Evolutionary conservation across 2,797 vertebrate genomes (phyloP).

Genomic region (Carapus acus): DNA sequence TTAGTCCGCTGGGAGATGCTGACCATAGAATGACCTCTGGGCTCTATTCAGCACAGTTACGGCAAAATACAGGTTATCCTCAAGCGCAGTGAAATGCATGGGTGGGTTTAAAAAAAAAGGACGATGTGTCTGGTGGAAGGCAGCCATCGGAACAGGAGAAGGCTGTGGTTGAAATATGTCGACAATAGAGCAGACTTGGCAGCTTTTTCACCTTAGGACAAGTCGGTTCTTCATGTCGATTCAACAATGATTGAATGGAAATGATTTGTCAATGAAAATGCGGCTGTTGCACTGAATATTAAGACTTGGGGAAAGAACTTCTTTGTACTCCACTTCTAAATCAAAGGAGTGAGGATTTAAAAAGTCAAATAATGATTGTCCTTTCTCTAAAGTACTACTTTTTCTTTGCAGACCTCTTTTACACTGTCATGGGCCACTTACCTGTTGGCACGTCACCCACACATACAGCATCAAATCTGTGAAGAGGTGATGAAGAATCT

Average conservation of each 20-base stretch:
- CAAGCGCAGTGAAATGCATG: not conserved
- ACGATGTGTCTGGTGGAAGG: not conserved
- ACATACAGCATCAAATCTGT: conserved; percentile 77
- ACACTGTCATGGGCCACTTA: conserved; percentile 87
- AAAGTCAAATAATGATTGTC: no score
- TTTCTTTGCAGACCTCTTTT: conserved; percentile 80
- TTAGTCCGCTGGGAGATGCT: conserved; percentile 12
- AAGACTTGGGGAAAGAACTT: no score
- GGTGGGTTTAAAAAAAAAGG: conserved; percentile 13
- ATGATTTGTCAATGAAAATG: no score
- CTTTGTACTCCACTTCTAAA: no score
- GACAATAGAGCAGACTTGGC: no score
- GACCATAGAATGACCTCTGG: conserved; percentile 26
- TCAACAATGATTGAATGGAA: no score
- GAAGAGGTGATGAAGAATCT: conserved; percentile 73
- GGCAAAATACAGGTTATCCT: conserved; percentile 1
- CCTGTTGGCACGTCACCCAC: conserved; percentile 81
- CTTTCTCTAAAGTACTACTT: not conserved
- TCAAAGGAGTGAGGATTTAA: no score
- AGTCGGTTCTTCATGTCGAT: no score
- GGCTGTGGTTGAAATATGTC: no score
- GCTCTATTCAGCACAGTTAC: conserved; percentile 5
- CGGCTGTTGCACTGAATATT: no score
- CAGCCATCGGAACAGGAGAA: no score
- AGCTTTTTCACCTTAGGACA: no score